Base-by-base conservation (phyloP, 1,140 invertebrate genomes). In the Drosophila micromelanica region DNA sequence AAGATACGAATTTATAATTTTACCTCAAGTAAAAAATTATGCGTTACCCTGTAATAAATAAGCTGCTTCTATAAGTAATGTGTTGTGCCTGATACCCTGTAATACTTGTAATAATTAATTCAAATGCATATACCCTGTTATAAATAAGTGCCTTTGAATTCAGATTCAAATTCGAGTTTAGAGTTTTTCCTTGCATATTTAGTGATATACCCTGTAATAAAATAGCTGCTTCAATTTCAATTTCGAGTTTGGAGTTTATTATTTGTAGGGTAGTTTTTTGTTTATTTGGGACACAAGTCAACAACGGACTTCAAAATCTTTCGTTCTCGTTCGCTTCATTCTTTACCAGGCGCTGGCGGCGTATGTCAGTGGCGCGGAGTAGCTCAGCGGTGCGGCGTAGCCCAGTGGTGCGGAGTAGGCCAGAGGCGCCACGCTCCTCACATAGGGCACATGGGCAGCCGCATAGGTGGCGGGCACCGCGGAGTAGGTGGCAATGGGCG, bases 281-380 rank as follows among this genome's bases (percentile, higher is more conserved):
- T 76, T 81, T 48, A n/a, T 55, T 48, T 61, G 17, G 37, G 38
- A 61, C 73, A 78, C 62, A 72, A 76, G 68, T 73, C 76, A 76
- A 76, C 73, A 78, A 68, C 68, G 32, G 38, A 46, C n/a, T 43
- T 76, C 70, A 77, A 80, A 78, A 70, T 89, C 69, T 89, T 89
- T 89, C 76, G 85, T 84, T 89, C 79, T 65, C 57, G 12, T 56
- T 65, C 54, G 12, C 51, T 9, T 7, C n/a, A n/a, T 40, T 46
- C 17, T 35, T 78, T 90, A 90, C 86, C 86, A 90, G 57, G 81
- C 72, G 27, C 62, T 69, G 67, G 87, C 69, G 56, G 86, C 82
- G 13, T 89, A 89, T 15, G 79, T 73, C 46, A 89, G 73, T 11
- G 81, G 71, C 1, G 81, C 63, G 20, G 68, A 61, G 59, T 89